These are phyloP conservation scores for Tupaia tana DNA, from an alignment of 2,113 vertebrate genomes.

Conservation along the genomic window DNA sequence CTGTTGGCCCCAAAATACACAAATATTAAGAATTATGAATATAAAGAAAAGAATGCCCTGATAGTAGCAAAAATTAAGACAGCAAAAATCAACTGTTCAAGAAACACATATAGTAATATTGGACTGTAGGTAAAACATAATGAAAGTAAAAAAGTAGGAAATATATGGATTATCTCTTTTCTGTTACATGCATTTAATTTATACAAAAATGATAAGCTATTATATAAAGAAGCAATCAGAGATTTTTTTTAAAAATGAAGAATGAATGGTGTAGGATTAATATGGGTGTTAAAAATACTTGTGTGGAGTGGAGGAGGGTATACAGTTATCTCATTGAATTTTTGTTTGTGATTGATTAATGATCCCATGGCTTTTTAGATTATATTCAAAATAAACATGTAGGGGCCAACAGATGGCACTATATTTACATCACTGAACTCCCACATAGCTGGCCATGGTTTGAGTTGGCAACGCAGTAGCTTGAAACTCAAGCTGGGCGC, in stretches of 20 bases:
- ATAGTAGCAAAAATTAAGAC: not conserved
- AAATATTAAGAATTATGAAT: not conserved
- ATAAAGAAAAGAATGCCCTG: not conserved
- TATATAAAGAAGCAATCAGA: not conserved
- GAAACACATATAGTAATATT: not conserved
- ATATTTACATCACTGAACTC: too few relatives aligned
- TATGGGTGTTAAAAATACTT: not conserved
- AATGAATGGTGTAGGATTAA: not conserved
- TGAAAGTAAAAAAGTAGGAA: not conserved
- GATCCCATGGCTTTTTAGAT: not conserved
- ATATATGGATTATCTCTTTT: not conserved
- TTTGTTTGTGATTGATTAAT: constrained; percentile 26
- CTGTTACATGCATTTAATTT: not conserved
- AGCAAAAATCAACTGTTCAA: not conserved
- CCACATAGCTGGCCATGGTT: too few relatives aligned
- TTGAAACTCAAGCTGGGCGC: too few relatives aligned
- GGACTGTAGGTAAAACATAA: not conserved
- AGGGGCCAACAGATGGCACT: not conserved
- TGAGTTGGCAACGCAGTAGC: too few relatives aligned
- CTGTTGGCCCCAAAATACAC: too few relatives aligned
- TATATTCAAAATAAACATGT: not conserved
- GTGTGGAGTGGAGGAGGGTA: not conserved
- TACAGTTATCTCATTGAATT: not conserved
- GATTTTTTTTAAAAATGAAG: not conserved
- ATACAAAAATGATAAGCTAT: too few relatives aligned